Conservation (phyloP, 2,113 vertebrate genomes). For the Burhinus bistriatus region DNA sequence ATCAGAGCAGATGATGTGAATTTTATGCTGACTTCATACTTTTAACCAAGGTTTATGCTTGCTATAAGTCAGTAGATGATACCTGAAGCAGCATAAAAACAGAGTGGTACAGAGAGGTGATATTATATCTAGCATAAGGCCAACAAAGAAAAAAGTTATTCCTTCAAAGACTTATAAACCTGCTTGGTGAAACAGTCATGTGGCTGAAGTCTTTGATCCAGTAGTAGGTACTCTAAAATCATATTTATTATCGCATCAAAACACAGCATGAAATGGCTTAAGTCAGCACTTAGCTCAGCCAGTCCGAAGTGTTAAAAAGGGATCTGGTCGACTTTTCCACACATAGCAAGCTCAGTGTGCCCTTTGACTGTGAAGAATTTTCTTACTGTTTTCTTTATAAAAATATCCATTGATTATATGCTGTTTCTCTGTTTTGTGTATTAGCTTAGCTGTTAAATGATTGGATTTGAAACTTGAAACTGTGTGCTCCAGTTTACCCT, state of each 20-base stretch:
- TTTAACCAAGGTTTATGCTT: slow-evolving; percentile 30
- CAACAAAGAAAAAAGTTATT: not conserved
- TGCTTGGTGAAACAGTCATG: not conserved
- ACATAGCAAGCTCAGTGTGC: not conserved
- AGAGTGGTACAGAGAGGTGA: not conserved
- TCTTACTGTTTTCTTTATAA: not conserved
- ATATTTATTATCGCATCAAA: not conserved
- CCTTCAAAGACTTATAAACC: not conserved
- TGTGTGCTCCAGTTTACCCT: not conserved
- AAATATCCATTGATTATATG: not conserved
- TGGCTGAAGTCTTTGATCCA: not conserved
- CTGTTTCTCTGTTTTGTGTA: not conserved
- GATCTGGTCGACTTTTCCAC: not conserved
- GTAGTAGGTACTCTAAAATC: not conserved
- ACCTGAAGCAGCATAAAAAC: slow-evolving; percentile 25
- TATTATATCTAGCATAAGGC: slow-evolving; percentile 5
- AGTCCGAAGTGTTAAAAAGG: not conserved
- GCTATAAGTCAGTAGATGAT: not conserved
- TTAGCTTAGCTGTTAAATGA: not conserved
- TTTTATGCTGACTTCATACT: slow-evolving; percentile 39
- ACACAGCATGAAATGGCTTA: not conserved
- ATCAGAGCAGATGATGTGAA: not conserved
- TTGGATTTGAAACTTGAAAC: not conserved
- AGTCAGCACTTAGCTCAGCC: not conserved
- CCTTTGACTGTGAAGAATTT: not conserved